Conservation (phyloP, 2,888 invertebrate species). For the Zele albiditarsus region DNA sequence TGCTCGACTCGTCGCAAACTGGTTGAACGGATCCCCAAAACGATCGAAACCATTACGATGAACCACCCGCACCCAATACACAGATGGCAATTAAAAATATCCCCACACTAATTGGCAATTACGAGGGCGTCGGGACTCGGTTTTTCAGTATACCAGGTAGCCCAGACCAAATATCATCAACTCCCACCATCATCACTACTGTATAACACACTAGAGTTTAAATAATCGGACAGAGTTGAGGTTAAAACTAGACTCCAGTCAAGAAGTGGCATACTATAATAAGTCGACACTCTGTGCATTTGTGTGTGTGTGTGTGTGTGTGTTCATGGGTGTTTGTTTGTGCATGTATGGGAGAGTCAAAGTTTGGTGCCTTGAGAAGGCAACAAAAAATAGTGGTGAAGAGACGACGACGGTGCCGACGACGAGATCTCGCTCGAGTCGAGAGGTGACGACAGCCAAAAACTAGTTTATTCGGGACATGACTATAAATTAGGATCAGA, state of each 20-base stretch:
- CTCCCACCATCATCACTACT: constrained; percentile 22
- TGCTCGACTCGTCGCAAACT: constrained; percentile 19
- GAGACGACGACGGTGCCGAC: constrained; percentile 38
- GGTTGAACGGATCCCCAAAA: constrained; percentile 12
- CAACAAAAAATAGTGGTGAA: constrained; percentile 45
- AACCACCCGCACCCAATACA: constrained; percentile 60
- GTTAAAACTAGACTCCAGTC: constrained; percentile 3
- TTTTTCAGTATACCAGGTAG: constrained; percentile 59
- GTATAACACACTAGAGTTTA: neutral
- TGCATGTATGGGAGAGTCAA: neutral
- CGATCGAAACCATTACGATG: constrained; percentile 28
- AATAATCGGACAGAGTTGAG: constrained; percentile 2
- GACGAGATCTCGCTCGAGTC: constrained; percentile 55
- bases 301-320: neutral
- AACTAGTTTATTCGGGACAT: constrained; percentile 73
- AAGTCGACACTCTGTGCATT: neutral
- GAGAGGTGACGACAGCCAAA: constrained; percentile 72
- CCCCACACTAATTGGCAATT: constrained; percentile 72
- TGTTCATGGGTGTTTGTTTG: neutral
- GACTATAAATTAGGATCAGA: constrained; percentile 73
- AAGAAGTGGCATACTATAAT: neutral
- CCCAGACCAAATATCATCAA: constrained; percentile 30
- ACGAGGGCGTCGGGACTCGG: constrained; percentile 63
- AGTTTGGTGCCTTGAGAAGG: constrained; percentile 7
- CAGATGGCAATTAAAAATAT: constrained; percentile 70